Conservation (phyloP, 1,140 invertebrate genomes). For the Apis dorsata region DNA sequence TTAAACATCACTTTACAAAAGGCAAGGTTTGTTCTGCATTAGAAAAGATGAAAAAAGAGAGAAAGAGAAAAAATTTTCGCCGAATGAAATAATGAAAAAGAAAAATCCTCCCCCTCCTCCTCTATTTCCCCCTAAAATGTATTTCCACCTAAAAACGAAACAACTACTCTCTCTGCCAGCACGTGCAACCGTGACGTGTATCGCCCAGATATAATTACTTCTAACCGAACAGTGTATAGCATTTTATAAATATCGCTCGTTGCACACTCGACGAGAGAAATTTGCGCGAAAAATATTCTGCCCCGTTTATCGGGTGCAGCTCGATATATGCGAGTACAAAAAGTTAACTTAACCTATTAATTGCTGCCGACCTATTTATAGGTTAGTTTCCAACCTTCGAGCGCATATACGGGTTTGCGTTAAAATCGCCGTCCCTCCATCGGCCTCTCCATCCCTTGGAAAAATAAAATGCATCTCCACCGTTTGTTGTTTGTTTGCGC, state of each 20-base stretch:
- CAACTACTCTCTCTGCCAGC: neutral
- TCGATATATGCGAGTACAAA: constrained; percentile 2
- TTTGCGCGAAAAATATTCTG: constrained; percentile 8
- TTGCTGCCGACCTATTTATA: constrained; percentile 28
- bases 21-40: no score
- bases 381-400: neutral
- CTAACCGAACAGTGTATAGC: no score
- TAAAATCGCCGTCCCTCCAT: neutral
- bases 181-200: neutral
- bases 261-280: neutral
- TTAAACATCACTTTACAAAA: no score
- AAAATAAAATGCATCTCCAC: neutral
- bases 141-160: no score
- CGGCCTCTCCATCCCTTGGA: neutral
- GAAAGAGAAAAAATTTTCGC: no score
- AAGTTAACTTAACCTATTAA: constrained; percentile 25
- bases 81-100: no score
- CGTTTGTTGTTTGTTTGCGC: no score
- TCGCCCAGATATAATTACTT: neutral
- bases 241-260: constrained; percentile 22
- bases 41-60: no score
- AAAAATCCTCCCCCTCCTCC: neutral
- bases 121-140: neutral
- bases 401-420: neutral
- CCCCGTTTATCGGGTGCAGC: constrained; percentile 21